phyloP scores from a whole-genome alignment of 2,888 invertebrate genomes.

The Cerastis leucographa region DNA sequence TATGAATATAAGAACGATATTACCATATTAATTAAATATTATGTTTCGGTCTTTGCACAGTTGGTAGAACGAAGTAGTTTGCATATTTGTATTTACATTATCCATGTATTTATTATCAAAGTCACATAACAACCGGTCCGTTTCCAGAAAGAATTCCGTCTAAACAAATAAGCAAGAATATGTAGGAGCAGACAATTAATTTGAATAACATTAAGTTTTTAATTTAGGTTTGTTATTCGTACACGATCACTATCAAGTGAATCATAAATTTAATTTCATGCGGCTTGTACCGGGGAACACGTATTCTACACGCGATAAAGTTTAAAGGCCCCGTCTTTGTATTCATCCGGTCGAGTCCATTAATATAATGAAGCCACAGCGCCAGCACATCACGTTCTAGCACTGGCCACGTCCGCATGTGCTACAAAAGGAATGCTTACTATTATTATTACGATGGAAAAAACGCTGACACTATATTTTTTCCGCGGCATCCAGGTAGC shows the following conservation, averaged over 20 bases:
- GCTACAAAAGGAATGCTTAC: conserved; percentile 88
- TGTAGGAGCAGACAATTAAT: conserved; percentile 28
- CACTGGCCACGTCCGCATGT: conserved; percentile 87
- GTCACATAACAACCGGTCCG: conserved; percentile 31
- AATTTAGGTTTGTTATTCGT: conserved; percentile 45
- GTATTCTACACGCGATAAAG: conserved; percentile 83
- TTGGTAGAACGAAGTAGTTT: conserved; percentile 32
- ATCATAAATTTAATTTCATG: conserved; percentile 80
- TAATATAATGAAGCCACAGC: conserved; percentile 89
- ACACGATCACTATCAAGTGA: conserved; percentile 68
- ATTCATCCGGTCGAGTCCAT: conserved; percentile 88
- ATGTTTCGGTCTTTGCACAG: conserved; percentile 50
- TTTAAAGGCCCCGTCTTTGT: conserved; percentile 87
- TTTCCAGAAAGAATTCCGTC: conserved; percentile 23
- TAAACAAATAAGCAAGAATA: conserved; percentile 21
- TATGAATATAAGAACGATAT: conserved; percentile 33
- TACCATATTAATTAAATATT: conserved; percentile 46
- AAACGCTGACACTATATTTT: conserved; percentile 86
- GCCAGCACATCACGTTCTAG: conserved; percentile 86
- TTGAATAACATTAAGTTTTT: conserved; percentile 36
- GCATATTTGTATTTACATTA: conserved; percentile 35
- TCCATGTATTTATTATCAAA: conserved; percentile 38
- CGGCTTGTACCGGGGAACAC: conserved; percentile 78
- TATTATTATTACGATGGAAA: conserved; percentile 88
- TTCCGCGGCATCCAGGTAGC: conserved; percentile 87